Base-by-base conservation (phyloP, 2,113 vertebrate genomes). In the Cynoglossus semilaevis region DNA sequence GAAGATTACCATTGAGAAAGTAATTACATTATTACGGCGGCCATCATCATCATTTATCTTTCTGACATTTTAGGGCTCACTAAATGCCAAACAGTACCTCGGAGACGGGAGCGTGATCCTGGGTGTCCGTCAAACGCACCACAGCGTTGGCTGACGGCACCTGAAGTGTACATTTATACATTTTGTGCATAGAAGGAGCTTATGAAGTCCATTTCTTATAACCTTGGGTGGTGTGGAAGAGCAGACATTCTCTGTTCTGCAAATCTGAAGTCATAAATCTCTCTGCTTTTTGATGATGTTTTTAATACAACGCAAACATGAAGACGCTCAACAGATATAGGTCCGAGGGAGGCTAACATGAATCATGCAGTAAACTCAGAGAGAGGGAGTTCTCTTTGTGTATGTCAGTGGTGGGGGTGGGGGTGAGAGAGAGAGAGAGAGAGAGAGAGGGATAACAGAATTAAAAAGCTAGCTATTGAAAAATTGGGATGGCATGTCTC, bases 31-130 rank as follows among this genome's bases (percentile, higher is more conserved):
- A 87, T 85, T 74, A 81, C 78, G 78, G 81, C 74, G 82, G 73
- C 80, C 58, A 81, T 88, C 83, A 88, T 88, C 83, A 86, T 90
- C 85, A 85, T 88, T 90, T 85, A 81, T 88, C 80, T 84, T 75
- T 83, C 71, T 80, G 79, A 83, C 80, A 84, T 84, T 81, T 74
- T 61, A 78, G 83, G 74, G 86, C 79, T 51, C 52, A 47, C 80
- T 79, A 85, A 87, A 87, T 81, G 76, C 80, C 86, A 86, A 74
- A 80, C 22, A 58, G 73, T 61, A 82, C 83, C 88, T 83, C 66
- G 1, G 87, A 90, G 88, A 85, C 45, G 9, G 44, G 35, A 61
- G 65, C 72, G 67, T 73, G 71, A 84, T 85, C 67, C 45, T 65
- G 17, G 46, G 38, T 62, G 70, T 74, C 79, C 71, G 52, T 71